Evolutionary conservation across 92 coral and sea anemone species (phyloP).

Genomic region (Heliopora coerulea): DNA sequence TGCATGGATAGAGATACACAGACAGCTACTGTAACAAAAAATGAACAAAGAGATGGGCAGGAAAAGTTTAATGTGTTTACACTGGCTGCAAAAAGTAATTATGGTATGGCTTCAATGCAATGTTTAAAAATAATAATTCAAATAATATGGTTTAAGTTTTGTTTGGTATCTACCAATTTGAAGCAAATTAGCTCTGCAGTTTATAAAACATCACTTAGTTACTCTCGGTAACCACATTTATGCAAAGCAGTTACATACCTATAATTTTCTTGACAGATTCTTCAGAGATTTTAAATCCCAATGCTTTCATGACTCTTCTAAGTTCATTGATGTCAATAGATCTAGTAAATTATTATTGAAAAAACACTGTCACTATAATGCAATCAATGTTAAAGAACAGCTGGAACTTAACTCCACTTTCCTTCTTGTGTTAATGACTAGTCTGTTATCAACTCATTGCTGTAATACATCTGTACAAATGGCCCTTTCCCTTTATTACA

Average conservation of each 20-base stretch:
- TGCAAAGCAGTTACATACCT: conserved; percentile 54
- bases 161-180: too few relatives aligned
- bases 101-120: too few relatives aligned
- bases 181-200: too few relatives aligned
- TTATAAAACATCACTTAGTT: too few relatives aligned
- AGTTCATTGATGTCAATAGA: conserved; percentile 89
- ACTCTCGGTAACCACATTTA: too few relatives aligned
- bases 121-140: too few relatives aligned
- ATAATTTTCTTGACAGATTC: conserved; percentile 81
- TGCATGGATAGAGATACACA: not conserved
- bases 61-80: not conserved
- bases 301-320: conserved; percentile 77
- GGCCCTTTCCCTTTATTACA: too few relatives aligned
- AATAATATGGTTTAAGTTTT: too few relatives aligned
- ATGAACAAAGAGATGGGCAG: not conserved
- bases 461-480: too few relatives aligned
- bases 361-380: not conserved
- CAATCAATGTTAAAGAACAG: not conserved
- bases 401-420: too few relatives aligned
- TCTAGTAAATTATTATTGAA: conserved; percentile 36
- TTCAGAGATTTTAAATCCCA: conserved; percentile 84
- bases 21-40: not conserved
- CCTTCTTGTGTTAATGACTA: too few relatives aligned
- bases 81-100: not conserved
- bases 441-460: too few relatives aligned